Evolutionary conservation across 1,140 invertebrate species (phyloP), one percentile per base, ranked within the genome.

Genomic region (Euura saliciscinereae): DNA sequence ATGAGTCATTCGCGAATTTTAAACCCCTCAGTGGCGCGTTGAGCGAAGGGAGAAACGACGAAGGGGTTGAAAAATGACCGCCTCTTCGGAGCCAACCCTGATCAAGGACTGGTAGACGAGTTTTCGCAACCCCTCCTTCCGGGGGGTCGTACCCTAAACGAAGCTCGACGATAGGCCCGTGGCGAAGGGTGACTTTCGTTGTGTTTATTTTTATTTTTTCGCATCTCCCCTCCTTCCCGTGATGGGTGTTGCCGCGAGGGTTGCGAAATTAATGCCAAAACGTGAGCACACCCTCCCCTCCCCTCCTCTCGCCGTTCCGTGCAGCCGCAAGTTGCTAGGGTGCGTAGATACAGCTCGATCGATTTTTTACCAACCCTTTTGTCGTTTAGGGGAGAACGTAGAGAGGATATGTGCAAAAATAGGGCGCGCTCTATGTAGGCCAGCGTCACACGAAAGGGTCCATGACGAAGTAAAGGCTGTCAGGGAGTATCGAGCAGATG

Each of bases 311-410:
- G 2, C 46, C 46, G n/a, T n/a, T n/a, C 51, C 10, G 51, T n/a
- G 13, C 10, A 59, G 51, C 51, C 51, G 8, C 8, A 59, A n/a
- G 3, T n/a, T 59, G 51, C 51, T 59, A 59, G 51, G 51, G 51
- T 59, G 51, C 51, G 51, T 59, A 59, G 51, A 59, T 59, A 59
- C 51, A 59, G 51, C 51, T 59, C 51, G 51, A 59, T 59, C 51
- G 51, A 59, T 59, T 59, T 59, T 59, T 59, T 59, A 8, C 46
- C 51, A 59, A 59, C 51, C 51, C 51, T 59, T 59, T 11, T 59
- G 3, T 59, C 10, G 3, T 8, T 59, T n/a, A n/a, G 28, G 28
- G 28, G 28, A 28, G 28, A 28, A 28, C 28, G 28, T 28, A 28
- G 28, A 28, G 28, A n/a, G 51, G 51, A 59, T 59, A 8, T 59